phyloP scores from a whole-genome alignment of 53 echinoderm and acorn worm genomes.

The Patiria pectinifera region DNA sequence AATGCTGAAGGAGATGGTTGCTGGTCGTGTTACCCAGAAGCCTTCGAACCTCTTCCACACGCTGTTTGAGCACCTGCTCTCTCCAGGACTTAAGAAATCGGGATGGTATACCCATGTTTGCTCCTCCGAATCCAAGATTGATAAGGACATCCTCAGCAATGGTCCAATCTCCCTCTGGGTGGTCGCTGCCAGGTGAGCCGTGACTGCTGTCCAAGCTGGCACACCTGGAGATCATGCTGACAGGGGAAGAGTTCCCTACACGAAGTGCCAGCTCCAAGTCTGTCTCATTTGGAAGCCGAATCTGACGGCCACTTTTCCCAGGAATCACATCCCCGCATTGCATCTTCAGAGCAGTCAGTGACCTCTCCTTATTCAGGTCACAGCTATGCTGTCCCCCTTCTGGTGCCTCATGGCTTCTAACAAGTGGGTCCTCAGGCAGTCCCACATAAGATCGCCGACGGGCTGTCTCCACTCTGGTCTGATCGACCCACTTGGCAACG shows the following conservation, averaged over 20 bases:
- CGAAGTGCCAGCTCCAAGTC: slow-evolving; percentile 53
- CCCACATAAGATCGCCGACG: slow-evolving; percentile 55
- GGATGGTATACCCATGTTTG: slow-evolving; percentile 86
- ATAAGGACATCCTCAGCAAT: slow-evolving; percentile 88
- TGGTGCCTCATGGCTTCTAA: slow-evolving; percentile 59
- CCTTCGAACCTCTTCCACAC: slow-evolving; percentile 72
- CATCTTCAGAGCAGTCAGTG: slow-evolving; percentile 51
- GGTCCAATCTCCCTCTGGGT: slow-evolving; percentile 66
- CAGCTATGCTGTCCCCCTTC: slow-evolving; percentile 21
- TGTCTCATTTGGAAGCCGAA: slow-evolving; percentile 57
- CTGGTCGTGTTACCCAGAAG: slow-evolving; percentile 55
- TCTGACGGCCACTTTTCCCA: slow-evolving; percentile 28
- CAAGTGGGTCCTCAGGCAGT: slow-evolving; percentile 13
- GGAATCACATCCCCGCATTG: slow-evolving; percentile 62
- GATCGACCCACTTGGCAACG: slow-evolving; percentile 90
- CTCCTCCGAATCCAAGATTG: slow-evolving; percentile 88
- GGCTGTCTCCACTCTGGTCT: slow-evolving; percentile 75
- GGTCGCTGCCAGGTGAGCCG: slow-evolving; percentile 52
- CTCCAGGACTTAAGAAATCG: slow-evolving; percentile 90
- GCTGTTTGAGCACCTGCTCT: slow-evolving; percentile 75
- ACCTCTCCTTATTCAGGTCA: slow-evolving; percentile 2
- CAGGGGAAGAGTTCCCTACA: slow-evolving; percentile 58
- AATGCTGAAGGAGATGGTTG: slow-evolving; percentile 33
- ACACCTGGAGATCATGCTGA: slow-evolving; percentile 68
- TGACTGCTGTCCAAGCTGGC: slow-evolving; percentile 83